A percentile compares a stretch with the other conserved stretches of the same genome.
phyloP scores from a whole-genome alignment of 1,140 invertebrate species.

The Neuroterus valhalla region DNA sequence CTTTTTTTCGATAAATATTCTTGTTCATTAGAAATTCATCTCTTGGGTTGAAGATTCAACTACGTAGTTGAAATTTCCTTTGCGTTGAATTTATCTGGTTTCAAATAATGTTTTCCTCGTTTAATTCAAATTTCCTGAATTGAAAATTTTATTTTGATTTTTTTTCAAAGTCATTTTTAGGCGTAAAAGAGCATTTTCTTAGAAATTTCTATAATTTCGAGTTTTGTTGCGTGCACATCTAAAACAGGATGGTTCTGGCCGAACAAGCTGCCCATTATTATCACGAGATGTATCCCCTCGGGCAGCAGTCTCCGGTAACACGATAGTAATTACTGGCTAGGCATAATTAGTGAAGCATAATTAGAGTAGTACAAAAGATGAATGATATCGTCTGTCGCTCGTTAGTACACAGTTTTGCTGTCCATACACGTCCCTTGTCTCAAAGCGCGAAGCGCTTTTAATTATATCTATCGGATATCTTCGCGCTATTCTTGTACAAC shows the following conservation, averaged over 20 bases:
- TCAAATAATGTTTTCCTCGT: no score
- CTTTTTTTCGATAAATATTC: no score
- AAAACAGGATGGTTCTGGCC: constrained; percentile 55
- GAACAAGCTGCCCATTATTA: constrained; percentile 63
- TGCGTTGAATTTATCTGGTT: no score
- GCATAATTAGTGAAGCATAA: constrained; percentile 71
- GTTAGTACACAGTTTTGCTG: constrained; percentile 69
- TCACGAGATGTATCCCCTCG: constrained; percentile 66
- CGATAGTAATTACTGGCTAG: constrained; percentile 69
- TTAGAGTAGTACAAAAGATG: constrained; percentile 70
- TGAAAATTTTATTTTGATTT: no score
- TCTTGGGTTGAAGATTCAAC: no score
- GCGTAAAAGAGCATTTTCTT: no score
- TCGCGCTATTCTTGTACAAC: neutral
- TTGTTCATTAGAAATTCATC: no score
- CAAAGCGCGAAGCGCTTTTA: constrained; percentile 41
- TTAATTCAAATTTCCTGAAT: no score
- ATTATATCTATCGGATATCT: neutral
- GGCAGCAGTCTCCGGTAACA: constrained; percentile 69
- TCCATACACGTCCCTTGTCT: constrained; percentile 56
- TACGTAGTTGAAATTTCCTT: no score
- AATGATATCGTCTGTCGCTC: constrained; percentile 71
- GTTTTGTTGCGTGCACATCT: constrained; percentile 47
- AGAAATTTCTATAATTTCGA: constrained; percentile 47
- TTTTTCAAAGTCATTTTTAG: no score